A percentile compares a stretch with the other conserved stretches of the same genome.
These are phyloP conservation scores for Alcis repandata DNA, from an alignment of 2,888 invertebrate genomes.

Conservation along the genomic window DNA sequence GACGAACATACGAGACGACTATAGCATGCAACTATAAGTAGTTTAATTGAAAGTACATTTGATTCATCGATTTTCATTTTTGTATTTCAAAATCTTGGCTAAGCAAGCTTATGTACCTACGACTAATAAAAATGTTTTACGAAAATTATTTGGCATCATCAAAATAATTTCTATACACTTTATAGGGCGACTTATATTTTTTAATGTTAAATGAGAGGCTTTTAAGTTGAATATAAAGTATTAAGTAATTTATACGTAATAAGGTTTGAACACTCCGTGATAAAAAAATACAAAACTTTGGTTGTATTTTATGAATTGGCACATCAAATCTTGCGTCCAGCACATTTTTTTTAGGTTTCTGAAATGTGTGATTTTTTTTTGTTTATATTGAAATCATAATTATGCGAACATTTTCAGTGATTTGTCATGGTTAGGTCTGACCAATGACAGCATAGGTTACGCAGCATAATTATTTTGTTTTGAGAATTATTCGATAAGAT, in stretches of 20 bases:
- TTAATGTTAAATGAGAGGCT: too few relatives aligned
- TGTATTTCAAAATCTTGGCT: not conserved
- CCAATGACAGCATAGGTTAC: not conserved
- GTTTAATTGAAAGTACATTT: conserved; percentile 1
- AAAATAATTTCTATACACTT: not conserved
- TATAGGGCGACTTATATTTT: too few relatives aligned
- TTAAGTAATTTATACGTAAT: not conserved
- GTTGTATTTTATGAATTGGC: conserved; percentile 62
- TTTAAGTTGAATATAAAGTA: not conserved
- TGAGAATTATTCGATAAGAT: too few relatives aligned
- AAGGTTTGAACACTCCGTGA: conserved; percentile 21
- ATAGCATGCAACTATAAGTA: conserved; percentile 75
- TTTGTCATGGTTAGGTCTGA: not conserved
- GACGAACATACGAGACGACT: conserved; percentile 72
- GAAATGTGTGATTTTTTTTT: not conserved
- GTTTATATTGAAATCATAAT: not conserved
- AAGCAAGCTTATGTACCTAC: not conserved
- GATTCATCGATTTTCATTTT: not conserved
- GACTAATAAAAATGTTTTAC: not conserved
- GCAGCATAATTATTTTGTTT: not conserved
- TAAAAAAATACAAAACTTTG: conserved; percentile 53
- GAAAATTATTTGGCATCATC: not conserved
- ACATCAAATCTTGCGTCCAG: conserved; percentile 36
- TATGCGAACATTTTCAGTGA: conserved; percentile 2
- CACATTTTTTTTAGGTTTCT: conserved; percentile 24